phyloP scores from a whole-genome alignment of 2,113 vertebrate genomes.

The Colistium nudipinnis region DNA sequence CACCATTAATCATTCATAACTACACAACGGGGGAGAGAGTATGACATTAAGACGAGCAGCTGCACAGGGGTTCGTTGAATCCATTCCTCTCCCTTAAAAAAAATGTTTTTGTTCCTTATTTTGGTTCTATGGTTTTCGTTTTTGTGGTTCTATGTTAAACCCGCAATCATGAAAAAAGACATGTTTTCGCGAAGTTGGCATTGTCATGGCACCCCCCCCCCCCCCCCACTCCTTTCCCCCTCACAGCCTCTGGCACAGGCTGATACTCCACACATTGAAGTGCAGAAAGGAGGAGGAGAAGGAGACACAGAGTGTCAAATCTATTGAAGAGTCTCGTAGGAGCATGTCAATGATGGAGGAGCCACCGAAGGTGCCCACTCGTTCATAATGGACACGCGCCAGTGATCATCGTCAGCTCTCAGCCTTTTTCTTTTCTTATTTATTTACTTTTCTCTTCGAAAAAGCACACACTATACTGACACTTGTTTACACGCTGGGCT shows the following conservation, averaged over 20 bases:
- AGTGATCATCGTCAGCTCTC: slow-evolving; percentile 17
- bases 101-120: not conserved
- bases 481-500: slow-evolving; percentile 25
- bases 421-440: slow-evolving; percentile 3
- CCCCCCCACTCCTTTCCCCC: slow-evolving; percentile 6
- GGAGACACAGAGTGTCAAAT: slow-evolving; percentile 28
- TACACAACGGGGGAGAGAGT: slow-evolving; percentile 8
- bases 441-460: not conserved
- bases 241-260: not conserved
- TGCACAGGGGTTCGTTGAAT: not conserved
- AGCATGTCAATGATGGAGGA: slow-evolving; percentile 23
- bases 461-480: not conserved
- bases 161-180: slow-evolving; percentile 22
- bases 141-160: slow-evolving; percentile 45
- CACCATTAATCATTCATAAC: slow-evolving; percentile 54
- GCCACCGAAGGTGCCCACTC: slow-evolving; percentile 28
- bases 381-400: not conserved
- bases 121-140: slow-evolving; percentile 31
- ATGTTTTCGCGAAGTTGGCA: slow-evolving; percentile 42
- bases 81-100: slow-evolving; percentile 10
- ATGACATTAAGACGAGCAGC: not conserved
- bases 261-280: slow-evolving; percentile 20
- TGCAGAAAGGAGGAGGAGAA: slow-evolving; percentile 20
- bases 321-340: slow-evolving; percentile 27
- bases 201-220: slow-evolving; percentile 55